Evolutionary conservation across 2,888 invertebrate species (phyloP).

Genomic region (Glyphotaelius pellucidus): DNA sequence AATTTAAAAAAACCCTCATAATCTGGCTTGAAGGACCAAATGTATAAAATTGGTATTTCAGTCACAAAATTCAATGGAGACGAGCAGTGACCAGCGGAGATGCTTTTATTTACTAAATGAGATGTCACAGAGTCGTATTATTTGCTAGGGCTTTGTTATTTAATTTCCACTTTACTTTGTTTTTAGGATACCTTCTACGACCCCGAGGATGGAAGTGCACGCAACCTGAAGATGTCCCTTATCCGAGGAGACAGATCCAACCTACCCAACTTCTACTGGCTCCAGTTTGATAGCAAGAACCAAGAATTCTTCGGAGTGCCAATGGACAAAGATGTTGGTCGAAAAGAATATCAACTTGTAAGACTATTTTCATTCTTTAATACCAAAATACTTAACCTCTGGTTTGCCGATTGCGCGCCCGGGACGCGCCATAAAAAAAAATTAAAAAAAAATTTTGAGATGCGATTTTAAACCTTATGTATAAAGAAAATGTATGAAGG

Average conservation of each 20-base stretch:
- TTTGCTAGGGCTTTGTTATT: not conserved
- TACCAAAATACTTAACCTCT: not conserved
- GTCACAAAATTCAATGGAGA: too few relatives aligned
- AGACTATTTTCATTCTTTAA: conserved; percentile 57
- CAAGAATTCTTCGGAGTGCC: conserved; percentile 94
- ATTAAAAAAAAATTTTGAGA: too few relatives aligned
- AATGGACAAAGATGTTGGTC: conserved; percentile 82
- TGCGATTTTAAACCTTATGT: too few relatives aligned
- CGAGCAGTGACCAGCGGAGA: too few relatives aligned
- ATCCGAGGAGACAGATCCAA: conserved; percentile 84
- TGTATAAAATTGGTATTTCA: too few relatives aligned
- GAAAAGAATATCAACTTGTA: conserved; percentile 87
- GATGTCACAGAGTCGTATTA: not conserved
- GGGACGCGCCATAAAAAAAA: too few relatives aligned
- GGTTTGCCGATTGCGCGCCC: too few relatives aligned
- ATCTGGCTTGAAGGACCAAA: too few relatives aligned
- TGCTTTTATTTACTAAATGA: too few relatives aligned
- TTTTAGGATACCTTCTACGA: conserved; percentile 91
- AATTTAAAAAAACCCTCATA: too few relatives aligned
- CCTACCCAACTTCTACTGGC: conserved; percentile 85
- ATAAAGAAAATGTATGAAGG: too few relatives aligned
- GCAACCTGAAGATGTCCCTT: conserved; percentile 84
- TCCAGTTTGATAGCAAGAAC: conserved; percentile 92
- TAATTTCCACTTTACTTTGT: not conserved
- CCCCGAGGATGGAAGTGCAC: conserved; percentile 88